Evolutionary conservation across 2,888 invertebrate genomes (phyloP), one percentile per base, ranked within the genome.

Genomic region (Busseola fusca): DNA sequence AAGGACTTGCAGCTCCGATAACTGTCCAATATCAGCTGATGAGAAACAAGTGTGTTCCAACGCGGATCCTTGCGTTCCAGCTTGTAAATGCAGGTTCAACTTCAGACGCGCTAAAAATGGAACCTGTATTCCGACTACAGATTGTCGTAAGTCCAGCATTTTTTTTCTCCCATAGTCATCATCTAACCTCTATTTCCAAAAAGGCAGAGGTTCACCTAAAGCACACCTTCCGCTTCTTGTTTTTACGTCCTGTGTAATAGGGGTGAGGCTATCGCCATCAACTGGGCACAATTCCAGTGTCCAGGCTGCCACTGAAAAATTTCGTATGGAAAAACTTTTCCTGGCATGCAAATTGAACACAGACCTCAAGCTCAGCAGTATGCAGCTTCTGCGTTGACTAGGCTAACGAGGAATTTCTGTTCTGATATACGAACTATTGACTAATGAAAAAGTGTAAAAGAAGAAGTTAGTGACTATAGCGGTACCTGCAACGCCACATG

Each of bases 11-110:
- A 54, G 77, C 9, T 76, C 83, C 0, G 90, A 91, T 52, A 66
- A 80, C 25, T 91, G 92, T 57, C 91, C 91, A 0, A 82, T 71
- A 48, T 79, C 78, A n/a, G 81, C 84, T 10, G 60, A 78, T 1
- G 81, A 86, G 5, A 74, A 83, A 21, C 56, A 68, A 21, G 52
- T 60, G 1, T 91, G 90, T 50, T 58, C 64, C 0, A 63, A 78
- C 18, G 83, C 88, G 4, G 56, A 77, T 0, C 54, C 69, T 0
- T 91, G 91, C 5, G 72, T 82, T 0, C 82, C 89, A 0, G 78
- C 73, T n/a, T 92, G 92, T 74, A 88, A 87, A 69, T 92, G 92
- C 60, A 66, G 59, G 5, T 88, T 91, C 68, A 90, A 91, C 77
- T 78, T 84, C 37, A 83, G 86, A 45, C 85, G 87, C 21, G 84